Conservation (phyloP, 2,888 invertebrate species). For the Lottia scabra region DNA sequence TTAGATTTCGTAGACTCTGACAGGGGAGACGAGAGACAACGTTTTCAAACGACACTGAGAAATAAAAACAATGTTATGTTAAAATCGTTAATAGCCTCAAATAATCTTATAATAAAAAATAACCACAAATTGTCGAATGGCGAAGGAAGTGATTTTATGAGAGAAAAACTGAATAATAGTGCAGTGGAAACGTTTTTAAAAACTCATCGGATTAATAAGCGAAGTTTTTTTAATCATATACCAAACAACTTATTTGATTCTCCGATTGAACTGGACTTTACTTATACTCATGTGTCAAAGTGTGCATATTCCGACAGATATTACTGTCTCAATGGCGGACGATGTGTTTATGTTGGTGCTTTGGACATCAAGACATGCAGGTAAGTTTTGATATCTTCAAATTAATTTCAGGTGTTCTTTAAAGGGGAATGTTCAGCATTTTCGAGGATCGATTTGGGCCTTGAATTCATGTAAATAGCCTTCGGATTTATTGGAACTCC, state of each 20-base stretch:
- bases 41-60: neutral
- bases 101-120: neutral
- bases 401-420: too few species aligned
- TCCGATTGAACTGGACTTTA: constrained; percentile 26
- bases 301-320: constrained; percentile 46
- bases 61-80: neutral
- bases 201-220: neutral
- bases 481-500: too few species aligned
- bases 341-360: constrained; percentile 50
- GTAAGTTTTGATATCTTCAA: constrained; percentile 33
- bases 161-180: too few species aligned
- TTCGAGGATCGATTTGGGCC: too few species aligned
- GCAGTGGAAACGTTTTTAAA: neutral
- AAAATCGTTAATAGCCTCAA: neutral
- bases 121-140: neutral
- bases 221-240: neutral
- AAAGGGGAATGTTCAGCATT: too few species aligned
- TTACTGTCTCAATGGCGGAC: constrained; percentile 55
- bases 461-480: too few species aligned
- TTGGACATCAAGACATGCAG: constrained; percentile 59
- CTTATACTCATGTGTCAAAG: constrained; percentile 48
- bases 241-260: neutral
- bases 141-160: too few species aligned
- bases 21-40: neutral
- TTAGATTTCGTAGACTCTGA: neutral